Conservation (phyloP, 1,140 invertebrate genomes). For the Ephestia elutella region DNA sequence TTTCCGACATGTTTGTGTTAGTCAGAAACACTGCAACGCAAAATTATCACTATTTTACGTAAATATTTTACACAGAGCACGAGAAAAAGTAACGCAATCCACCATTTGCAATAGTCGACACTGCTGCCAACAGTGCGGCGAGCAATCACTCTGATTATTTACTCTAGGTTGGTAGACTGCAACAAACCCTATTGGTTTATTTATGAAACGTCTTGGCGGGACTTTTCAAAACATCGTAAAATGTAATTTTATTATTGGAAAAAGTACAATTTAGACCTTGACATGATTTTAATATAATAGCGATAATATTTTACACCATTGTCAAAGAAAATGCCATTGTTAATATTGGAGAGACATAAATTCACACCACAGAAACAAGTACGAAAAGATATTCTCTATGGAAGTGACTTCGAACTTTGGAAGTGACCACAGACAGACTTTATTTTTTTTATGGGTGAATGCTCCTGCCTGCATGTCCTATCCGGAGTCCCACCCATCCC, state of each 20-base stretch:
- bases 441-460: not conserved
- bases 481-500: too few relatives aligned
- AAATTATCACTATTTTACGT: slow-evolving; percentile 74
- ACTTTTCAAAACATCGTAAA: slow-evolving; percentile 51
- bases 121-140: slow-evolving; percentile 63
- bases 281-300: too few relatives aligned
- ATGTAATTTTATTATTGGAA: not conserved
- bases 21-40: slow-evolving; percentile 68
- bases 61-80: slow-evolving; percentile 74
- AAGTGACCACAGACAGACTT: not conserved
- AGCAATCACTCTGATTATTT: slow-evolving; percentile 57
- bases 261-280: not conserved
- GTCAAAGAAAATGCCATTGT: too few relatives aligned
- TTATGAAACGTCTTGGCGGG: slow-evolving; percentile 41
- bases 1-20: slow-evolving; percentile 72
- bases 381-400: too few relatives aligned
- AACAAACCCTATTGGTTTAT: slow-evolving; percentile 59
- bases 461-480: too few relatives aligned
- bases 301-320: too few relatives aligned
- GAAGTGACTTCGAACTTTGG: not conserved
- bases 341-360: too few relatives aligned
- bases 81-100: slow-evolving; percentile 74
- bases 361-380: too few relatives aligned
- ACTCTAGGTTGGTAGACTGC: slow-evolving; percentile 50
- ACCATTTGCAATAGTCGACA: slow-evolving; percentile 73